Percentiles rank a stretch among this genome's conserved stretches.
phyloP scores from a whole-genome alignment of 2,797 vertebrate species.

The Cirrhinus molitorella region DNA sequence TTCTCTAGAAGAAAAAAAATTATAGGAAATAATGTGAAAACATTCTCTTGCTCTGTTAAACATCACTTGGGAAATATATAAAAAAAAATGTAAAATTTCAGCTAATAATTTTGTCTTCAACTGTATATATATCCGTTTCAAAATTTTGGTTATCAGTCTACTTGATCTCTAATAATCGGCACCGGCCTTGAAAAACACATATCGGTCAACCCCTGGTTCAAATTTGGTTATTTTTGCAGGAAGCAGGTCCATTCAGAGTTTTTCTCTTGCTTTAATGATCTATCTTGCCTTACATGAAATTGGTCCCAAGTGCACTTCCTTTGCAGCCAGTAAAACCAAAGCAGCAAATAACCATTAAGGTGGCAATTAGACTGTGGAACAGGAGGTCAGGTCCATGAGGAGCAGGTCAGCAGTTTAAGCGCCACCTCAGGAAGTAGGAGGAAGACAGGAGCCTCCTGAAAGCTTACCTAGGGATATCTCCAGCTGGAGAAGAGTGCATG shows the following conservation, averaged over 20 bases:
- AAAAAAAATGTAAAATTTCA: too few species aligned
- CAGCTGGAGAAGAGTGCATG: background rate
- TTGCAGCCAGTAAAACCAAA: constrained; percentile 33
- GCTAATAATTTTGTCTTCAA: too few species aligned
- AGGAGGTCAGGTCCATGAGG: constrained; percentile 21
- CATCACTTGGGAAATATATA: too few species aligned
- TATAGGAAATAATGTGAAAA: too few species aligned
- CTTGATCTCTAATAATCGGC: too few species aligned
- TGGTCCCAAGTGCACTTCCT: background rate
- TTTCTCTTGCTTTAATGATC: background rate
- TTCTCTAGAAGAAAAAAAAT: too few species aligned
- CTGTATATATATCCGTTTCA: too few species aligned
- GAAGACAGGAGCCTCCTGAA: background rate
- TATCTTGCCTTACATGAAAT: background rate
- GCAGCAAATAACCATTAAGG: constrained; percentile 4
- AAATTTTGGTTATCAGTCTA: too few species aligned
- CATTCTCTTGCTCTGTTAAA: too few species aligned
- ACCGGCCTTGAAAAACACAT: too few species aligned
- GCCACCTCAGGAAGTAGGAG: constrained; percentile 21
- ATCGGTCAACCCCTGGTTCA: too few species aligned
- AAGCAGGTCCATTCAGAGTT: background rate
- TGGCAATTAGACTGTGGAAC: constrained; percentile 39
- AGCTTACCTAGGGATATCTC: constrained; percentile 22
- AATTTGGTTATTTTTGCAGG: background rate
- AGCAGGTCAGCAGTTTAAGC: constrained; percentile 47